Conservation (phyloP, 2,113 vertebrate genomes). For the Rhagologus leucostigma region DNA sequence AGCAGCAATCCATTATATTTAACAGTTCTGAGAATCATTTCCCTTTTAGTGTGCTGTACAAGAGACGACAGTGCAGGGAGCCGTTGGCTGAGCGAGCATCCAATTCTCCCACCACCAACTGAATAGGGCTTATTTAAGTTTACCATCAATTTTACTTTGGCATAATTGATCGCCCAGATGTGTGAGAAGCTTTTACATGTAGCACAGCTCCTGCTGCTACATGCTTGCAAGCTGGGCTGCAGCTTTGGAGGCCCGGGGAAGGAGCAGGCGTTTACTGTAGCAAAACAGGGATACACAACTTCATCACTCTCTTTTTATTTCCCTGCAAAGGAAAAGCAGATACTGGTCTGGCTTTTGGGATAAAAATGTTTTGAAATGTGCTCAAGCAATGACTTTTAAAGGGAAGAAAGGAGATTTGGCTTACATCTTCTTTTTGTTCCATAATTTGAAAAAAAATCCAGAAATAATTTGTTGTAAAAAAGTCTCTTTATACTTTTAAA, state of each 20-base stretch:
- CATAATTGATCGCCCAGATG: slow-evolving; percentile 45
- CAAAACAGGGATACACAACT: neutral
- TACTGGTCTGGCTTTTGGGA: neutral
- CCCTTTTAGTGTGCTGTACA: neutral
- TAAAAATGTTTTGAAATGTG: neutral
- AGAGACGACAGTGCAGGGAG: neutral
- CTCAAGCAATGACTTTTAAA: neutral
- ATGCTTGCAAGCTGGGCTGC: neutral
- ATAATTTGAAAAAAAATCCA: neutral
- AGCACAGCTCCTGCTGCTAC: neutral
- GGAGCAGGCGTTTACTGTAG: neutral
- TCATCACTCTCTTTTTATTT: neutral
- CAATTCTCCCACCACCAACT: neutral
- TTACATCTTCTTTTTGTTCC: neutral
- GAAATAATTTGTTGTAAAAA: neutral
- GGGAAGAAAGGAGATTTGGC: neutral
- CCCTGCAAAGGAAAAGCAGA: neutral
- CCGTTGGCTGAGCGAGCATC: neutral
- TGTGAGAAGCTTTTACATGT: neutral
- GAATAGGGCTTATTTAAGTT: neutral
- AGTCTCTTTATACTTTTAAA: neutral
- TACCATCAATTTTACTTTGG: neutral
- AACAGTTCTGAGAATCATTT: slow-evolving; percentile 28
- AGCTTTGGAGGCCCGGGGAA: neutral
- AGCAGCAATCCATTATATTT: slow-evolving; percentile 27